These are phyloP conservation scores for Synchiropus splendidus DNA, from an alignment of 2,113 vertebrate species.

Conservation along the genomic window DNA sequence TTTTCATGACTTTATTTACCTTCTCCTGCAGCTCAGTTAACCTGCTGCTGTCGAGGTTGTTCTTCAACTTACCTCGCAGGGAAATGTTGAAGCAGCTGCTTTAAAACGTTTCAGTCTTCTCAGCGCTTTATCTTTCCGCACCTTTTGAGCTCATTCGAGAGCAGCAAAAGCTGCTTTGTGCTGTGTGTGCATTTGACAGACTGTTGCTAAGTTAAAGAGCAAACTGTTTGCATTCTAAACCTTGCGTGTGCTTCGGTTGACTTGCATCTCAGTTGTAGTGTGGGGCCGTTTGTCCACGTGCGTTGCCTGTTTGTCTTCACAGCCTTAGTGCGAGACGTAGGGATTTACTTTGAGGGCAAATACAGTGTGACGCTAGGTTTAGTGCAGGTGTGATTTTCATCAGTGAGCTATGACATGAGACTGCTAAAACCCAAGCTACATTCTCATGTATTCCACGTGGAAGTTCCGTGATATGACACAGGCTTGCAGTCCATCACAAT, in stretches of 20 bases:
- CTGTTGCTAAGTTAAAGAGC: slow-evolving; percentile 55
- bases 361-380: slow-evolving; percentile 16
- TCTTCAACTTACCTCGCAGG: too few relatives aligned
- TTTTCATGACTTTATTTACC: slow-evolving; percentile 54
- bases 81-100: slow-evolving; percentile 56
- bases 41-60: slow-evolving; percentile 45
- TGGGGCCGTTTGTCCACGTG: slow-evolving; percentile 39
- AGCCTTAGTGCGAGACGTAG: slow-evolving; percentile 33
- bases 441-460: too few relatives aligned
- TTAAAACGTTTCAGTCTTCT: slow-evolving; percentile 45
- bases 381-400: slow-evolving; percentile 35
- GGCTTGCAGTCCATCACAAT: too few relatives aligned
- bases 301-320: slow-evolving; percentile 50
- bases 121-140: slow-evolving; percentile 4
- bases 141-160: slow-evolving; percentile 1
- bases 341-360: slow-evolving; percentile 22
- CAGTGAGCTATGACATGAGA: not conserved
- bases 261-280: slow-evolving; percentile 23
- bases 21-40: slow-evolving; percentile 38
- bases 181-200: slow-evolving; percentile 45
- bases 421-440: too few relatives aligned
- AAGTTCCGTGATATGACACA: too few relatives aligned
- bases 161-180: slow-evolving; percentile 31
- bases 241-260: slow-evolving; percentile 37
- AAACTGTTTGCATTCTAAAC: slow-evolving; percentile 57